phyloP scores from a whole-genome alignment of 2,888 invertebrate genomes.

The Hydropsyche betteni region DNA sequence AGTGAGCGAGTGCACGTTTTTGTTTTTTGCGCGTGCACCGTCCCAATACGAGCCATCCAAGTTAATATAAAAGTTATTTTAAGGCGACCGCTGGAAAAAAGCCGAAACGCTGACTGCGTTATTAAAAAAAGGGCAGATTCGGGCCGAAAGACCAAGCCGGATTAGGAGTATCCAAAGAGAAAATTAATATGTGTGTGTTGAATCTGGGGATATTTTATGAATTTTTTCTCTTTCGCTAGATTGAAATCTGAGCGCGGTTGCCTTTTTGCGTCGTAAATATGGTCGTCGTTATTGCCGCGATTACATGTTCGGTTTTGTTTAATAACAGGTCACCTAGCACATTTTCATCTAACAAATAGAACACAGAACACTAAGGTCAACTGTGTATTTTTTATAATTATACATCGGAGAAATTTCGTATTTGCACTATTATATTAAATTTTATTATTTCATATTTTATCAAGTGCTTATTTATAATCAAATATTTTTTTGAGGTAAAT shows the following conservation, averaged over 20 bases:
- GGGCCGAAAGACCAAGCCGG: neutral
- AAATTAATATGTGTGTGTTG: constrained; percentile 22
- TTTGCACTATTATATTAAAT: no score
- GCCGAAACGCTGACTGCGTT: constrained; percentile 1
- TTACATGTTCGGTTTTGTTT: no score
- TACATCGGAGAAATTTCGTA: no score
- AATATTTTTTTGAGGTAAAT: no score
- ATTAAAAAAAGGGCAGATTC: neutral
- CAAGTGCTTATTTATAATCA: no score
- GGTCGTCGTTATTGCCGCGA: no score
- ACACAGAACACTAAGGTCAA: no score
- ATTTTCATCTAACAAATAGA: no score
- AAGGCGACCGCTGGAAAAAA: neutral
- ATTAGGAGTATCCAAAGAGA: constrained; percentile 11
- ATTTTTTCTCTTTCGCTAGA: neutral
- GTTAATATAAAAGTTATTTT: constrained; percentile 26
- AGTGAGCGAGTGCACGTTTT: neutral
- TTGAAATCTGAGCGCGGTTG: constrained; percentile 1
- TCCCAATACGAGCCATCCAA: neutral
- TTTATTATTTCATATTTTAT: no score
- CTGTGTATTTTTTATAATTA: no score
- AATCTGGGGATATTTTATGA: constrained; percentile 16
- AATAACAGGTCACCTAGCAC: no score
- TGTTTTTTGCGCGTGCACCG: no score
- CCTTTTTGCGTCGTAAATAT: neutral